Base-by-base conservation (phyloP, 2,888 invertebrate species). In the Acronicta psi region DNA sequence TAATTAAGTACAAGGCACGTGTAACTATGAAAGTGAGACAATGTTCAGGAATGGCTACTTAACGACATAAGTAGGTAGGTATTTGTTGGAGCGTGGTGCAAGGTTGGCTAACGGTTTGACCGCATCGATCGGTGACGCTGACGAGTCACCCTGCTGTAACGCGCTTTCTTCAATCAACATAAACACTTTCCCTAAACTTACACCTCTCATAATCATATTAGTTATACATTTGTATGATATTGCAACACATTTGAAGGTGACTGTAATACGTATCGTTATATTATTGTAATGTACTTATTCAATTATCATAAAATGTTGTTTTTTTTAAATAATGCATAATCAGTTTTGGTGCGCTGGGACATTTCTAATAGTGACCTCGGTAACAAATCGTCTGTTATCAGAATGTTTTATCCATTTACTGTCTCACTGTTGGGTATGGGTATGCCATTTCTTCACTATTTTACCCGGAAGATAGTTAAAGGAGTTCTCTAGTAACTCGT, bases 51-150 rank as follows among this genome's bases (percentile, higher is more conserved):
- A 45, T 38, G 23, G 45, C 14, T 43, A 50, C 34, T 36, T 40
- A 38, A 34, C 31, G 40, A 40, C 47, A 38, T n/a, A 50, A 11
- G 20, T 52, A 25, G 44, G 54, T 58, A 50, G 50, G 36, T 43
- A 47, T 41, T 53, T 64, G 54, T 59, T 66, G 53, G 61, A 54
- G 62, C 64, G 62, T 66, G 69, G 78, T 86, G 86, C 86, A 88
- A 89, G 88, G 86, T 85, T 83, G 80, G 71, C 74, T 77, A 71
- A 77, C 69, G 78, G 81, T 83, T 84, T 82, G 82, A 84, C 84
- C 85, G 83, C 74, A 90, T 91, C 87, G 91, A 92, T 90, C 86
- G 84, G 69, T 63, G 65, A 60, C 86, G 84, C 68, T 63, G 65
- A 60, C 66, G 75, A 68, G 73, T 73, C 79, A 74, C 81, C 77